Percentiles rank a stretch among this genome's conserved stretches.
phyloP scores from a whole-genome alignment of 2,888 invertebrate species.

The Macrophya annulata region DNA sequence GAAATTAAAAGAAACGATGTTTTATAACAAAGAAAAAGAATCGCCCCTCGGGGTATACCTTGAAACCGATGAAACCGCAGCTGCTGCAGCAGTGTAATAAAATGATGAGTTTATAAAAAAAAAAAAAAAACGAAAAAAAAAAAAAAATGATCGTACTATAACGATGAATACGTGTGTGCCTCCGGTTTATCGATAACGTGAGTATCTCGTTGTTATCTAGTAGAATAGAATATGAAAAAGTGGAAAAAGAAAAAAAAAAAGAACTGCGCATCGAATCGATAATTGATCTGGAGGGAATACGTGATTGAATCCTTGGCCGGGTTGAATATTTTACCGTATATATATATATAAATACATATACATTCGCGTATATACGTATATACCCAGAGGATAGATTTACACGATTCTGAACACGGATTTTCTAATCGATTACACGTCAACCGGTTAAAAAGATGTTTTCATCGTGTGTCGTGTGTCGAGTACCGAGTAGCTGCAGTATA shows the following conservation, averaged over 20 bases:
- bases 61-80: neutral
- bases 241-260: neutral
- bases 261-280: constrained; percentile 26
- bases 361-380: neutral
- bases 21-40: neutral
- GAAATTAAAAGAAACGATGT: neutral
- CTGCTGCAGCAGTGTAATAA: constrained; percentile 25
- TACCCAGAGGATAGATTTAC: constrained; percentile 27
- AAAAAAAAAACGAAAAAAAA: neutral
- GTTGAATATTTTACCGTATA: constrained; percentile 37
- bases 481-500: neutral
- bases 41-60: neutral
- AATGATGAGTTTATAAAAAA: neutral
- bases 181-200: constrained; percentile 31
- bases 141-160: neutral
- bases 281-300: constrained; percentile 50
- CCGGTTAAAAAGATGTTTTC: constrained; percentile 12
- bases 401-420: constrained; percentile 36
- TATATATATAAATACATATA: too few relatives aligned
- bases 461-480: neutral
- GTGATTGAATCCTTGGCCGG: constrained; percentile 38
- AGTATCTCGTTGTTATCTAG: neutral
- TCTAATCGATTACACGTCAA: constrained; percentile 40
- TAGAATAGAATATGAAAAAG: neutral
- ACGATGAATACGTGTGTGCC: neutral